Evolutionary conservation across 2,888 invertebrate genomes (phyloP), one percentile per base, ranked within the genome.

Genomic region (Caenorhabditis panamensis): DNA sequence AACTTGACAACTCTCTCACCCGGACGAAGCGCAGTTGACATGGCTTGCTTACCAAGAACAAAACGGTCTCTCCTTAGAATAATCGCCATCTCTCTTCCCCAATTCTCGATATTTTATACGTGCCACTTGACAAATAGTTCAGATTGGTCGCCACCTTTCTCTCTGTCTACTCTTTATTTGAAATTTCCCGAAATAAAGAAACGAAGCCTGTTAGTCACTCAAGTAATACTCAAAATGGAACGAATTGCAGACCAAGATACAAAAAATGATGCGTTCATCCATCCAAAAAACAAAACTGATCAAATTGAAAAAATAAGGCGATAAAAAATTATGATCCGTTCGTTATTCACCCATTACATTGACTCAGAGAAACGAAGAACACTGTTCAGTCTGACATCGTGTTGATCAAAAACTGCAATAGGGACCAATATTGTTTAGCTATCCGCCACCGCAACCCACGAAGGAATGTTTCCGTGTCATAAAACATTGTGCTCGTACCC

Each of bases 61-160:
- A 61, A 59, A 75, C 75, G 66, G 75, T 75, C 75, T 53, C 75
- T 26, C 44, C 26, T 16, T 66, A 72, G 72, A 36, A 56, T 31
- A 28, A 31, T 28, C 31, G 16, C 56, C 24, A 20, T 59, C 41
- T 58, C 18, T 37, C 31, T 28, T 58, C 47, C 16, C 26, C 51
- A 11, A 51, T 22, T 58, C 31, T 31, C 53, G 28, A 61, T 66
- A 49, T 37, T 49, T 26, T 31, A 26, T 71, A 71, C 66, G 64
- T 75, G 66, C 75, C 73, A 64, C 73, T 73, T 73, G 73, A 73
- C 64, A 51, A 59, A 49, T 59, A 64, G 64, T 73, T 64, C 64
- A 73, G 49, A 64, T 73, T 73, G 64, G 73, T 73, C 64, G 64
- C 64, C 64, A 49, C 54, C 22, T 44, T 28, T 54, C 41, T 62